Evolutionary conservation across 64 coral and sea anemone genomes (phyloP).

Genomic region (Actinia equina): DNA sequence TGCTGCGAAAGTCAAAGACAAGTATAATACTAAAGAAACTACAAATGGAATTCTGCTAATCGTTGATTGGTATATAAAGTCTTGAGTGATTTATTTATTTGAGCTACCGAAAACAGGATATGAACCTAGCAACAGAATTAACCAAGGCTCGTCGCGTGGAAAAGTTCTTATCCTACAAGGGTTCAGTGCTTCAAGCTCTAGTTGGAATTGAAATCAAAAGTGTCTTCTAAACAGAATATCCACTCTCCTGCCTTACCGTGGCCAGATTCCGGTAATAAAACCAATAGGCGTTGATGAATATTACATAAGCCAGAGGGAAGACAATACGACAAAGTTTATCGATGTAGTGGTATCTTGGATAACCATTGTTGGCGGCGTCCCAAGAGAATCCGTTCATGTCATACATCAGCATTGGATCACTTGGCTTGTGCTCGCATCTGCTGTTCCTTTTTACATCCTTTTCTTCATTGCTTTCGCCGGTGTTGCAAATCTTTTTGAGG

Average conservation of each 20-base stretch:
- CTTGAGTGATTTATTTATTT: no score
- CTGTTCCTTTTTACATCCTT: not conserved
- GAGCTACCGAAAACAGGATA: no score
- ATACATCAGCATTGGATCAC: not conserved
- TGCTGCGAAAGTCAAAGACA: no score
- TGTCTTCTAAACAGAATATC: not conserved
- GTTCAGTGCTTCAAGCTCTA: no score
- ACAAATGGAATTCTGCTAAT: no score
- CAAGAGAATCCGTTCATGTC: slow-evolving; percentile 16
- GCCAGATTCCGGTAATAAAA: not conserved
- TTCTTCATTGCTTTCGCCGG: not conserved
- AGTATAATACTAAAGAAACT: no score
- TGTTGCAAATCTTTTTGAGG: not conserved
- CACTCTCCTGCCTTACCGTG: not conserved
- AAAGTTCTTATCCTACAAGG: no score
- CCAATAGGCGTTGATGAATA: slow-evolving; percentile 25
- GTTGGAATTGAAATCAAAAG: not conserved
- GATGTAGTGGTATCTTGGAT: slow-evolving; percentile 14
- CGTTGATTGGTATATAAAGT: no score
- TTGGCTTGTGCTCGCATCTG: not conserved
- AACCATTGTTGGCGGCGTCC: not conserved
- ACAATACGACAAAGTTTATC: not conserved
- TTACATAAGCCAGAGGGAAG: not conserved
- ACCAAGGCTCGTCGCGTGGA: no score
- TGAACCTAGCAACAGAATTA: no score